phyloP scores from a whole-genome alignment of 2,888 invertebrate genomes.

The Luffia ferchaultella region DNA sequence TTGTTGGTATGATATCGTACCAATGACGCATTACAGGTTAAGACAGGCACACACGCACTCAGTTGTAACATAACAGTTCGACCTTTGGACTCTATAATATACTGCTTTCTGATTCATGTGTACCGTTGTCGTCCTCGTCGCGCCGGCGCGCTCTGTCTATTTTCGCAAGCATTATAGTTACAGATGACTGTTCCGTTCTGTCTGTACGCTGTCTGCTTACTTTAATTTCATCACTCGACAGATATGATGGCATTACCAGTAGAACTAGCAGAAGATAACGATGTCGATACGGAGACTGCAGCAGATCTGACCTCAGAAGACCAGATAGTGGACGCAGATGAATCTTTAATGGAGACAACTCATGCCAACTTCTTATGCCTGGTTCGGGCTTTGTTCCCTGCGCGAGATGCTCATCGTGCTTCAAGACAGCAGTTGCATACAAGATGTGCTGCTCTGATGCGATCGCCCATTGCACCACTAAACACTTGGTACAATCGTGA shows the following conservation, averaged over 20 bases:
- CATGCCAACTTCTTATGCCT: constrained; percentile 88
- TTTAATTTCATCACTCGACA: constrained; percentile 15
- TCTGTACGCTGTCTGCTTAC: no score
- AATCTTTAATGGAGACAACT: constrained; percentile 77
- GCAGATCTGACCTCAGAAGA: constrained; percentile 7
- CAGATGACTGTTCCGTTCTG: no score
- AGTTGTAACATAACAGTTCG: no score
- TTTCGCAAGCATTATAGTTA: no score
- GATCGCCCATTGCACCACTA: constrained; percentile 81
- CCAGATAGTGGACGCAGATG: constrained; percentile 26
- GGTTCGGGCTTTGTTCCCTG: constrained; percentile 87
- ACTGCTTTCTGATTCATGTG: no score
- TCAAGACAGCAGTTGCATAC: constrained; percentile 79
- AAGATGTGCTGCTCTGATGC: constrained; percentile 76
- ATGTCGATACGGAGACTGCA: constrained; percentile 35
- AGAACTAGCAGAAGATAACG: constrained; percentile 72
- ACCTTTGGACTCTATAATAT: no score
- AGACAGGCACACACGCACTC: no score
- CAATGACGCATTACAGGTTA: no score
- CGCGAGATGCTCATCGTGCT: constrained; percentile 85
- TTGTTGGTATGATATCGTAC: no score
- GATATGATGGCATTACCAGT: constrained; percentile 83
- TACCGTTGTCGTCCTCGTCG: no score
- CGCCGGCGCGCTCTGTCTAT: no score
- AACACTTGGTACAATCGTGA: constrained; percentile 80